Base-by-base conservation (phyloP, 2,113 vertebrate genomes). In the Antechinus flavipes region DNA sequence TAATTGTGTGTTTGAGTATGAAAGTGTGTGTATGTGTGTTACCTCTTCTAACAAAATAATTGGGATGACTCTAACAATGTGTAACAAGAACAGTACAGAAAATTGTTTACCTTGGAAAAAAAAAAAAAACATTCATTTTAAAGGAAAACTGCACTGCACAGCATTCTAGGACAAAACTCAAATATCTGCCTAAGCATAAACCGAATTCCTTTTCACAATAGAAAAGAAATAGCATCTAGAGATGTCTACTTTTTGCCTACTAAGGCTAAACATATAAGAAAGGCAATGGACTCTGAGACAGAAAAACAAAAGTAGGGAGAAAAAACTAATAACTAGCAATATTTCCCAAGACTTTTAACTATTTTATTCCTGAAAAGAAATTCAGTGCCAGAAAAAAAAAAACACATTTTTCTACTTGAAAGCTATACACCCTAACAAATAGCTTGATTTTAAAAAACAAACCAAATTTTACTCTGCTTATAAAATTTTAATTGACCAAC, bases 71-170 rank as follows among this genome's bases (percentile, higher is more conserved):
- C 95, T 90, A 93, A 27, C 90, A 95, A 58, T 10, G 56, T 9
- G 53, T 42, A 56, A 90, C 8, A 95, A 97, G 97, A 98, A 95
- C 25, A 91, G n/a, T 91, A 68, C 76, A 94, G 92, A 97, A 96
- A 96, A 97, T n/a, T 97, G 26, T 94, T 98, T 97, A 94, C 90
- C 50, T 98, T 97, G 91, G n/a, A n/a, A 98, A 98, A 97, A 92
- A 7, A 95, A 89, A 16, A 91, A 93, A 14, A 92, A 93, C 58
- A 95, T 92, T 96, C n/a, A 93, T 95, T 96, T 93, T 94, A 96
- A 97, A 98, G 94, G 76, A 95, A 96, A 97, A 95, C 55, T 97
- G 55, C 50, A 96, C 56, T 46, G 1, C 89, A 35, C 89, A 97
- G 4, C 47, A 95, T 91, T 97, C 90, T 54, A 84, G 0, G 50